These are phyloP conservation scores for Noctilio leporinus DNA, from an alignment of 2,113 vertebrate species.

Conservation along the genomic window DNA sequence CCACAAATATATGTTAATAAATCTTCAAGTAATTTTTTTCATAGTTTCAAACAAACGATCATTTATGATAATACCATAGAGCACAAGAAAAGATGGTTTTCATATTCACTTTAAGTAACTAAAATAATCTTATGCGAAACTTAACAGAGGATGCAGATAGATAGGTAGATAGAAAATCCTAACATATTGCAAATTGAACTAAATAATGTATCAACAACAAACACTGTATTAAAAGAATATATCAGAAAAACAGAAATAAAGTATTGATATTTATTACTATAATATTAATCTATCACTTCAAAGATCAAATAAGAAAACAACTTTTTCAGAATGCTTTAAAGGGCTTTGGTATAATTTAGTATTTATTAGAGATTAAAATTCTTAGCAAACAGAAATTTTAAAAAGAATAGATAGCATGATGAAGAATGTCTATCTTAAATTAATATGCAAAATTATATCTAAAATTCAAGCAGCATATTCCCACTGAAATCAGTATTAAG, in stretches of 20 bases:
- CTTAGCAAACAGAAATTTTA: not conserved
- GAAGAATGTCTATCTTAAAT: not conserved
- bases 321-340: not conserved
- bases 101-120: not conserved
- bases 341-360: not conserved
- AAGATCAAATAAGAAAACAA: not conserved
- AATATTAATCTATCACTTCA: not conserved
- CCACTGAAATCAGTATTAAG: not conserved
- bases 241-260: not conserved
- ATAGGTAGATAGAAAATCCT: not conserved
- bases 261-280: not conserved
- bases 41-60: not conserved
- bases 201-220: not conserved
- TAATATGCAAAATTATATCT: not conserved
- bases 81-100: not conserved
- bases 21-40: not conserved
- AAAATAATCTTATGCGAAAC: not conserved
- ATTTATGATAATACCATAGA: not conserved
- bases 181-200: not conserved
- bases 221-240: not conserved
- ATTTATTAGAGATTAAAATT: not conserved
- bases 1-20: not conserved
- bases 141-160: not conserved
- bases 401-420: not conserved
- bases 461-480: not conserved